Base-by-base conservation (phyloP, 2,113 vertebrate species). In the Nanorana parkeri region DNA sequence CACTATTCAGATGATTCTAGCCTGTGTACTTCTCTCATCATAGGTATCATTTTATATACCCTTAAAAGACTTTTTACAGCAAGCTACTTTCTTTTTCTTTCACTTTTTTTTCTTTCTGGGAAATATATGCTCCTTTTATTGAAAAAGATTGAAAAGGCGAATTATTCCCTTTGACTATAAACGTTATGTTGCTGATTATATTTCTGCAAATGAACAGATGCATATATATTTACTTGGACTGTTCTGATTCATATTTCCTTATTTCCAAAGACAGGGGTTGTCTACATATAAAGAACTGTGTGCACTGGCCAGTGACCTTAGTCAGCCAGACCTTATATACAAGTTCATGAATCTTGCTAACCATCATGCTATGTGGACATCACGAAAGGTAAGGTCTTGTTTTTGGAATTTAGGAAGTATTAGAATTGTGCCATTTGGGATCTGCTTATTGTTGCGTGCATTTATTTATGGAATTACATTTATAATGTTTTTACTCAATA, bases 261-360 rank as follows among this genome's bases (percentile, higher is more conserved):
- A 88, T 89, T 90, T 89, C 83, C 55, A 94, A 73, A 99, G 97
- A 84, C 97, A 98, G 72, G 94, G 95, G 68, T 92, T 99, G 83
- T 96, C 97, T 77, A 99, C 98, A 21, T 99, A 99, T 87, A 99
- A 99, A 88, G 97, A 99, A 78, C 97, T 99, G 83, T 99, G 97
- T 91, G 95, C 97, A 58, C 85, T 99, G 89, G 98, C 97, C 80
- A 99, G 97, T 80, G 98, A 99, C 88, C 95, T 99, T 72, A 99
- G 97, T 89, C 97, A 99, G 73, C 98, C 98, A 17, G 98, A 99
- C 86, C 93, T 99, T 3, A 94, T 99, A 47, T 99, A 99, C 88
- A 99, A 99, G 88, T 99, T 99, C 88, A 99, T 99, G 97, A 99
- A 99, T 88, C 89, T 99, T 84, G 97, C 98, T 80, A 99, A 99